Base-by-base conservation (phyloP, 2,113 vertebrate species). In the Ammospiza caudacuta region DNA sequence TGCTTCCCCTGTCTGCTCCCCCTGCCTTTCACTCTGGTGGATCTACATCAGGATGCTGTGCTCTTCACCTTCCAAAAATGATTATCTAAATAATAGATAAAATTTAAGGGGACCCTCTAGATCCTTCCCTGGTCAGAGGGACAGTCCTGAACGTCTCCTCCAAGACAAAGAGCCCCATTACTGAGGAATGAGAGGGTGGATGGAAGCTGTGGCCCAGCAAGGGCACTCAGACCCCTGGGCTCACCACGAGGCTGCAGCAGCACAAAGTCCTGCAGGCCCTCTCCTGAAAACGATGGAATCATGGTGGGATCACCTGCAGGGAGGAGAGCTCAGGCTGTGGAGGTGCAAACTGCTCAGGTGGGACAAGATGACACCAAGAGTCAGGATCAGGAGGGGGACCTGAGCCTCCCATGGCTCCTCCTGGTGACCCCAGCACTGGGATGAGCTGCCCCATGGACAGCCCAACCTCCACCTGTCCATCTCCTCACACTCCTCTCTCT, bases 401-500 rank as follows among this genome's bases (percentile, higher is more conserved):
- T 33, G 61, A 76, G 51, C 11, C 1, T 0, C 28, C 35, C 54
- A 0, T 2, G 1, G 0, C 47, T 43, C 52, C 59, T 80, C 31
- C 22, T 23, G 43, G 22, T 1, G 6, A 49, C 18, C 27, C 5
- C 1, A 9, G 9, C 47, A 5, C 44, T 1, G 18, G 21, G 8
- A 28, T 5, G 11, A 2, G 5, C 58, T 76, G 57, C 39, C 57
- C 37, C 37, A 39, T 9, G 10, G 37, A 12, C 20, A 41, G 1
- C 46, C 22, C 5, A 0, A 1, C 12, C 37, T 55, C 61, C 51
- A 73, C 9, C 54, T 9, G 0, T 18, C 39, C 87, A 47, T 24
- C 77, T 44, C 4, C 21, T 6, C 68, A 51, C 4, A 1, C 22
- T 82, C 46, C 28, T 22, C 2, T 27, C 35, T 49, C 62, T 44